phyloP scores from a whole-genome alignment of 2,113 vertebrate species.

The Podarcis muralis region DNA sequence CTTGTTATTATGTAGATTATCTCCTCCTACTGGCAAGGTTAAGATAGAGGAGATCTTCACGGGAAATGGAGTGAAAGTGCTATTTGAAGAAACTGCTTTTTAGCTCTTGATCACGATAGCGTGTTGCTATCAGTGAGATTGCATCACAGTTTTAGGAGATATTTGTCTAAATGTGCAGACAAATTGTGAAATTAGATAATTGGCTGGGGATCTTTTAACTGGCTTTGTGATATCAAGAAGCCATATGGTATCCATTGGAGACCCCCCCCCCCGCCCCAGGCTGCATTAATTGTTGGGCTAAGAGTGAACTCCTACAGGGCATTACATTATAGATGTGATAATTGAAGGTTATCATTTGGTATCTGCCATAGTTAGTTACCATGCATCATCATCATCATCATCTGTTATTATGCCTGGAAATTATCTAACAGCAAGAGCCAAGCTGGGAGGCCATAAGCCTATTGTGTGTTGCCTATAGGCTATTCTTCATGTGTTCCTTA shows the following conservation, averaged over 20 bases:
- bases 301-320: neutral
- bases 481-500: neutral
- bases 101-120: conserved; percentile 36
- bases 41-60: conserved; percentile 23
- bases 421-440: neutral
- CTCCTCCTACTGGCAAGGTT: conserved; percentile 46
- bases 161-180: conserved; percentile 6
- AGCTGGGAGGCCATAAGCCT: neutral
- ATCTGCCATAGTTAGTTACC: neutral
- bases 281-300: neutral
- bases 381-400: neutral
- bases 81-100: conserved; percentile 34
- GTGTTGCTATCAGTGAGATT: conserved; percentile 40
- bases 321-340: neutral
- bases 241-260: neutral
- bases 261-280: neutral
- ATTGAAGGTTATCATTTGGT: neutral
- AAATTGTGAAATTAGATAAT: neutral
- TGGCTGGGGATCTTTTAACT: conserved; percentile 21
- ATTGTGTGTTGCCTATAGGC: neutral
- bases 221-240: neutral
- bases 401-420: neutral
- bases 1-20: conserved; percentile 67
- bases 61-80: conserved; percentile 30
- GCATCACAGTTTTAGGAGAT: conserved; percentile 20